Conservation (phyloP, 2,888 invertebrate species). For the Caenorhabditis sinica region DNA sequence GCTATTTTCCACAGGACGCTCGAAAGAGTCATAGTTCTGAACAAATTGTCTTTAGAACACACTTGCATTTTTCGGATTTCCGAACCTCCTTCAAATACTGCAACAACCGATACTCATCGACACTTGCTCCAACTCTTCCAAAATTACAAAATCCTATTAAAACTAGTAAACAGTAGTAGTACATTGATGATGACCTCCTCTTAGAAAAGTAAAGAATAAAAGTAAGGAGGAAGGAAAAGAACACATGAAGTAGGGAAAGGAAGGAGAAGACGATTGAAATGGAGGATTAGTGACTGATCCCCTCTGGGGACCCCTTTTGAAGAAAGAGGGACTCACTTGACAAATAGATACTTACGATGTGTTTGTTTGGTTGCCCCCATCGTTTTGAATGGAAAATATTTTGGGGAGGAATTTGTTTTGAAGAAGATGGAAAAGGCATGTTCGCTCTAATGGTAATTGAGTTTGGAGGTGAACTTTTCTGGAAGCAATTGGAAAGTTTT, state of each 20-base stretch:
- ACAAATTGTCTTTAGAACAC: neutral
- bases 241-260: constrained; percentile 4
- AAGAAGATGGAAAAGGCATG: too few relatives aligned
- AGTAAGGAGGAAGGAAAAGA: neutral
- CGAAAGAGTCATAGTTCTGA: constrained; percentile 77
- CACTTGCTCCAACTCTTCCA: constrained; percentile 48
- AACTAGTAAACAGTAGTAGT: neutral
- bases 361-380: constrained; percentile 11
- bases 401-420: neutral
- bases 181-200: constrained; percentile 17
- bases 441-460: constrained; percentile 7
- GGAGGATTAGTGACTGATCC: constrained; percentile 38
- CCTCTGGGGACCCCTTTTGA: constrained; percentile 6
- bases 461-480: too few relatives aligned
- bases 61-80: neutral
- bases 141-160: neutral
- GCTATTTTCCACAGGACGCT: constrained; percentile 73
- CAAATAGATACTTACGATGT: constrained; percentile 35
- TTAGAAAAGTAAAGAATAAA: constrained; percentile 27
- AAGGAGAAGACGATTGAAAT: constrained; percentile 7
- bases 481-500: too few relatives aligned
- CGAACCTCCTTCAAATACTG: constrained; percentile 75
- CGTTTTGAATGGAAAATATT: neutral
- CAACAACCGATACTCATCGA: constrained; percentile 73
- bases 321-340: constrained; percentile 30